Evolutionary conservation across 2,113 vertebrate genomes (phyloP), one percentile per base, ranked within the genome.

Genomic region (Indicator indicator): DNA sequence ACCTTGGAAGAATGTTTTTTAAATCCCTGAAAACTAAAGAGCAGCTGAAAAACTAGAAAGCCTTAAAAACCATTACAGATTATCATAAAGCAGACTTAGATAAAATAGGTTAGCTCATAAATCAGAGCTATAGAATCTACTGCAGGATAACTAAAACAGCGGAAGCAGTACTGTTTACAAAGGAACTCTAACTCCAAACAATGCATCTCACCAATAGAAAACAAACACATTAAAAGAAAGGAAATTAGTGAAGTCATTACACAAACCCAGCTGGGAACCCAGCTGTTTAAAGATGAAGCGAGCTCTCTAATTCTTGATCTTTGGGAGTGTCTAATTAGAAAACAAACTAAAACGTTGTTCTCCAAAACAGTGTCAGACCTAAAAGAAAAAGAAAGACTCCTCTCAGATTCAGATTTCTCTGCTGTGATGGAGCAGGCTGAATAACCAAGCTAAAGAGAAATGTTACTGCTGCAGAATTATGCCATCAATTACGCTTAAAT

Each of bases 181-280:
- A 97, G 96, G 96, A 98, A 97, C 97, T 96, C 74, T 90, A 79
- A 79, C 83, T 95, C 86, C 95, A 97, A 97, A 97, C 96, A 98
- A 94, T 93, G 68, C 94, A 82, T 87, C 63, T 88, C 91, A 91
- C 71, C 81, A 94, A 95, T 19, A 97, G 89, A 97, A 97, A 96
- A 97, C 91, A 97, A 94, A 97, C 95, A 96, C 97, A 98, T 96
- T 96, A 97, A 97, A 97, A 97, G 97, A 97, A 97, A 98, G 97
- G 97, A 97, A 97, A 97, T 97, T 96, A 97, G 96, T 97, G 97
- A 97, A 97, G 97, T 96, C 95, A 93, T 97, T 98, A 96, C 86
- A 93, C 90, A 96, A 95, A 91, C 76, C 95, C 97, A 98, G 97
- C 97, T 97, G 97, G 97, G 96, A 96, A 88, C 69, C 94, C 97